These are phyloP conservation scores for Perognathus longimembris DNA, from an alignment of 2,113 vertebrate species.

Conservation along the genomic window DNA sequence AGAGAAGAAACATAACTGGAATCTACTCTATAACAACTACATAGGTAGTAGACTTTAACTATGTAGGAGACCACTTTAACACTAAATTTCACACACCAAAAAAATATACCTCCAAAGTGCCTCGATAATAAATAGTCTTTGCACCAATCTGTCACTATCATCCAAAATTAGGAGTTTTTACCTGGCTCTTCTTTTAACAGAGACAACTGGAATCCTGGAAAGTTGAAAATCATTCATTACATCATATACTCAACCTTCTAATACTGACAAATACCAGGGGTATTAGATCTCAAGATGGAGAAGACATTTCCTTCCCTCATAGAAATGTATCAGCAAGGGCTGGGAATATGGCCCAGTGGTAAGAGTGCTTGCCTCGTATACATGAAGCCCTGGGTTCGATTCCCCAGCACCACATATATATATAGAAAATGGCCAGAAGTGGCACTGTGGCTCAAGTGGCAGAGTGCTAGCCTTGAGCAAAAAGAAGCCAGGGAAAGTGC, in stretches of 20 bases:
- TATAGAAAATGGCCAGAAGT: no score
- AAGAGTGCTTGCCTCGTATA: no score
- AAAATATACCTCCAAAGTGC: not conserved
- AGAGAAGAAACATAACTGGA: not conserved
- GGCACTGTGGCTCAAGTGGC: no score
- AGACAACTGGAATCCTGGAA: not conserved
- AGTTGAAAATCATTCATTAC: not conserved
- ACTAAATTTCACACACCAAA: not conserved
- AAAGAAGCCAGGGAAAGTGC: no score
- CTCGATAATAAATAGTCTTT: constrained; percentile 16
- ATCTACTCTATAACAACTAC: not conserved
- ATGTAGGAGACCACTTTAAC: not conserved
- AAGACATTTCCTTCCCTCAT: not conserved
- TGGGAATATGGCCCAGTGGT: no score
- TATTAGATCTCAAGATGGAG: not conserved
- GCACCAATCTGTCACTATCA: not conserved
- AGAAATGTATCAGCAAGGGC: not conserved
- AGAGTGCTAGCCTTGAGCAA: no score
- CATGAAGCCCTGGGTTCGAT: no score
- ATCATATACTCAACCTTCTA: not conserved
- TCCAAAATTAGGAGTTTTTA: no score
- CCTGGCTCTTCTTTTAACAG: not conserved
- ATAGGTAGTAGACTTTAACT: not conserved
- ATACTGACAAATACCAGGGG: constrained; percentile 13
- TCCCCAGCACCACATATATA: no score